Conservation (phyloP, 1,140 invertebrate species). For the Drosophila busckii region DNA sequence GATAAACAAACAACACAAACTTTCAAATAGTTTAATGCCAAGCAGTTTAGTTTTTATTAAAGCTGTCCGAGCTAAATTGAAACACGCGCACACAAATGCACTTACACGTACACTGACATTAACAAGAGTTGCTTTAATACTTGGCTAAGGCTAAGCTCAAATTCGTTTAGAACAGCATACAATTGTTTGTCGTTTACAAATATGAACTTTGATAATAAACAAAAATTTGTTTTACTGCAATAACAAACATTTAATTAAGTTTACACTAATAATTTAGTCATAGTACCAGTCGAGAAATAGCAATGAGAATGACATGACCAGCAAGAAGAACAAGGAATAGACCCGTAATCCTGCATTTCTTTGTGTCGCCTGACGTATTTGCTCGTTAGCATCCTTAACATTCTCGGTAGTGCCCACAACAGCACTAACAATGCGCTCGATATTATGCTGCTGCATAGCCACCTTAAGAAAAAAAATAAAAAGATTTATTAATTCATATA, state of each 20-base stretch:
- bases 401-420: conserved; percentile 96
- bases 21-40: too few relatives aligned
- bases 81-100: too few relatives aligned
- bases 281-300: conserved; percentile 99
- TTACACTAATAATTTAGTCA: conserved; percentile 87
- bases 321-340: conserved; percentile 95
- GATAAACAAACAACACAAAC: too few relatives aligned
- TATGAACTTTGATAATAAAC: conserved; percentile 33
- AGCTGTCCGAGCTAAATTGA: neutral
- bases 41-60: conserved; percentile 1
- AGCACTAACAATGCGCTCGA: conserved; percentile 92
- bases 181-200: conserved; percentile 18
- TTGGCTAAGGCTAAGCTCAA: conserved; percentile 13
- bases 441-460: conserved; percentile 94
- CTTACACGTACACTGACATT: neutral
- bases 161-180: neutral
- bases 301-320: conserved; percentile 97
- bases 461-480: conserved; percentile 73
- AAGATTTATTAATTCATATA: neutral
- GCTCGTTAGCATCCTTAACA: conserved; percentile 97
- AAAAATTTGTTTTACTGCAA: conserved; percentile 25
- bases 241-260: conserved; percentile 19
- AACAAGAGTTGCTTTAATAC: neutral
- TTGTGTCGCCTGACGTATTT: conserved; percentile 97
- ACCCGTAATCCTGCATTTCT: conserved; percentile 96